Conservation (phyloP, 1,140 invertebrate species). For the Amphibalanus amphitrite region DNA sequence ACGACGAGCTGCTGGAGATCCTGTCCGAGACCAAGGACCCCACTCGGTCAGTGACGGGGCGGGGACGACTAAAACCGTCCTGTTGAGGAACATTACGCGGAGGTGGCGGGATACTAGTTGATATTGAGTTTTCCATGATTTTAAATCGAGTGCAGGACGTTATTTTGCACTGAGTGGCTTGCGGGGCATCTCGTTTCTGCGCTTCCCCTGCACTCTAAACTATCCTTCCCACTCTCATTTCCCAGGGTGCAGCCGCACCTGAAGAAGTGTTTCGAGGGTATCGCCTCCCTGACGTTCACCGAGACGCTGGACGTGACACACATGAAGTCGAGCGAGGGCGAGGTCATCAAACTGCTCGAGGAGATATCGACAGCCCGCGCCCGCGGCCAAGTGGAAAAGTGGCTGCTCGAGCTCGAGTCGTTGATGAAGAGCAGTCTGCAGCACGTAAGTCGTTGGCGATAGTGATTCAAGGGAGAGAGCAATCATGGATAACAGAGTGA, state of each 20-base stretch:
- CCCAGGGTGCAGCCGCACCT: slow-evolving; percentile 85
- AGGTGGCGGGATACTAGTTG: slow-evolving; percentile 14
- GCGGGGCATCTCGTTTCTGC: no score
- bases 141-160: no score
- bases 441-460: slow-evolving; percentile 27
- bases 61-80: no score
- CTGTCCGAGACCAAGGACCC: slow-evolving; percentile 94
- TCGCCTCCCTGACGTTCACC: slow-evolving; percentile 68
- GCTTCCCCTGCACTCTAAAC: no score
- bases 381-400: slow-evolving; percentile 92
- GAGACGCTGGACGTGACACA: slow-evolving; percentile 64
- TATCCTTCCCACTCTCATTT: not conserved
- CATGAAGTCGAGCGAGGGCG: slow-evolving; percentile 78
- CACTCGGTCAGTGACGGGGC: slow-evolving; percentile 26
- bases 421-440: slow-evolving; percentile 79
- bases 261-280: slow-evolving; percentile 92
- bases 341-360: slow-evolving; percentile 56
- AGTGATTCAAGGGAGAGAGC: not conserved
- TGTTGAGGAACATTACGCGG: slow-evolving; percentile 29
- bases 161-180: no score
- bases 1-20: slow-evolving; percentile 90
- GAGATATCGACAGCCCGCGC: slow-evolving; percentile 70
- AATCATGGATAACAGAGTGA: slow-evolving; percentile 8
- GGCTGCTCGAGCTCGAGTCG: slow-evolving; percentile 77
- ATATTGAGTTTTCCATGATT: no score